Conservation (phyloP, 2,888 invertebrate genomes). For the Apotomis capreana region DNA sequence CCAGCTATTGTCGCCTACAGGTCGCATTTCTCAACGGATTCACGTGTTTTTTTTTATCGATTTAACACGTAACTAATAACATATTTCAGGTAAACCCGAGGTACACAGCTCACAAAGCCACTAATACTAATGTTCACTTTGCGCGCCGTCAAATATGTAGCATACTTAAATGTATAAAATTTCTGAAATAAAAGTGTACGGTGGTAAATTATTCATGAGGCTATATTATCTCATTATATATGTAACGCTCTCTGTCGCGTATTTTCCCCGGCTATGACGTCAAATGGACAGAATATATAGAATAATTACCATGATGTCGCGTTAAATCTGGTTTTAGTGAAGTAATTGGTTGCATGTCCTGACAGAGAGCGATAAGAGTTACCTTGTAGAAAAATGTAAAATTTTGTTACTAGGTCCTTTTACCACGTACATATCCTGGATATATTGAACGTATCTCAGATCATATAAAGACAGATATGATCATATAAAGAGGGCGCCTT, state of each 20-base stretch:
- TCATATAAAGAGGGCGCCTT: no score
- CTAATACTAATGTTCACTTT: not conserved
- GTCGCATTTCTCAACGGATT: no score
- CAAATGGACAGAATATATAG: conserved; percentile 10
- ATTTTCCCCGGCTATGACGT: conserved; percentile 24
- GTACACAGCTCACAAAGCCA: no score
- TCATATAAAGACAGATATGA: no score
- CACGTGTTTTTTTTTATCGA: no score
- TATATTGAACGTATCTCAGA: not conserved
- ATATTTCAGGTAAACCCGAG: no score
- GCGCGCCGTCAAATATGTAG: not conserved
- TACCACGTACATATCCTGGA: not conserved
- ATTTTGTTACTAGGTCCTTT: not conserved
- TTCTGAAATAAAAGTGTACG: conserved; percentile 2
- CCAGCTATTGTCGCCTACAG: no score
- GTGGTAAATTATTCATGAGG: conserved; percentile 6
- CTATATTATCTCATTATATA: conserved; percentile 28
- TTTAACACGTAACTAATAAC: no score
- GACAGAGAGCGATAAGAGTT: conserved; percentile 3
- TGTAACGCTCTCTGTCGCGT: conserved; percentile 20
- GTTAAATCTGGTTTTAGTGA: conserved; percentile 23
- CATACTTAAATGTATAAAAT: conserved; percentile 4
- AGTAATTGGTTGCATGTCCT: conserved; percentile 11
- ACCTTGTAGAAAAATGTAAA: conserved; percentile 13
- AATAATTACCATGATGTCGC: conserved; percentile 5